phyloP scores from a whole-genome alignment of 2,888 invertebrate species.

The Drosophila quinaria region DNA sequence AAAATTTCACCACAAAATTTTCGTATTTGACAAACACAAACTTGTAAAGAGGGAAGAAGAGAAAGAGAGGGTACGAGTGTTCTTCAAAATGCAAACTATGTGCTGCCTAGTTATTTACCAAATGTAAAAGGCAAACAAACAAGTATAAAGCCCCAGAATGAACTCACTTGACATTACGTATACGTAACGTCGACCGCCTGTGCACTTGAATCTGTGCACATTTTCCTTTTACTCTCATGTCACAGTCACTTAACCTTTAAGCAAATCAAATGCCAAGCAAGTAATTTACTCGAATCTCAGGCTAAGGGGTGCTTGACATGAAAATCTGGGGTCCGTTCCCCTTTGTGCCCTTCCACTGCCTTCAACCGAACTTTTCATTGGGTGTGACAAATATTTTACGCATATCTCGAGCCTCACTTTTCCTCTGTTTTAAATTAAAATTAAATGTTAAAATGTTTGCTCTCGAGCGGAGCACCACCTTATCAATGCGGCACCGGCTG shows the following conservation, averaged over 20 bases:
- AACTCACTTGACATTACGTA: conserved; percentile 37
- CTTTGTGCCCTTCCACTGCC: background rate
- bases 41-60: background rate
- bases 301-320: conserved; percentile 1
- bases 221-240: conserved; percentile 48
- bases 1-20: conserved; percentile 34
- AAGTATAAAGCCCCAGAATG: conserved; percentile 14
- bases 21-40: conserved; percentile 46
- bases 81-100: conserved; percentile 40
- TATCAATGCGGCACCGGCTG: conserved; percentile 31
- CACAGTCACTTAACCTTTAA: conserved; percentile 69
- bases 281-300: conserved; percentile 48
- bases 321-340: background rate
- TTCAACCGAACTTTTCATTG: conserved; percentile 3
- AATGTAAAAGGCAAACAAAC: conserved; percentile 32
- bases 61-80: background rate
- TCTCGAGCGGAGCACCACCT: conserved; percentile 23
- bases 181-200: conserved; percentile 28
- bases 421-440: conserved; percentile 54
- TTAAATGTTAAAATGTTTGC: conserved; percentile 72
- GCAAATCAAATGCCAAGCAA: conserved; percentile 66
- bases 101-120: conserved; percentile 42
- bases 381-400: conserved; percentile 58
- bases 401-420: conserved; percentile 43
- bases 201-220: conserved; percentile 42